Percentiles rank a stretch among this genome's conserved stretches.
phyloP scores from a whole-genome alignment of 2,797 vertebrate species.

The Halcyon smyrnensis region DNA sequence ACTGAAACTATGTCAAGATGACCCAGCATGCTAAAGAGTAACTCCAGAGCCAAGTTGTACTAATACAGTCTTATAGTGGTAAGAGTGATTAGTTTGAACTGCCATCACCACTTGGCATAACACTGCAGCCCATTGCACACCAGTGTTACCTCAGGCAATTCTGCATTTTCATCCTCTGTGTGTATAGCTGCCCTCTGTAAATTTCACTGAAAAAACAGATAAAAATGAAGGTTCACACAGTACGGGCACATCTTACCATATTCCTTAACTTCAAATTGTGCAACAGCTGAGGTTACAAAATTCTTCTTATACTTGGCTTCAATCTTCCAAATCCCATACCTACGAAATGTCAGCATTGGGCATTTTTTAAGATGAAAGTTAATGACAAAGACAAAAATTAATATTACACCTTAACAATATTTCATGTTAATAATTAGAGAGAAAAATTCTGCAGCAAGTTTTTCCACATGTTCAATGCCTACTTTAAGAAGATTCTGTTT shows the following conservation, averaged over 20 bases:
- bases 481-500: not conserved
- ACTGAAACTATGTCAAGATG: not conserved
- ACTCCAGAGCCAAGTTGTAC: not conserved
- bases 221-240: not conserved
- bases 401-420: not conserved
- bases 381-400: not conserved
- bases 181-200: not conserved
- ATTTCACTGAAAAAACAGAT: not conserved
- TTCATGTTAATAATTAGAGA: not conserved
- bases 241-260: slow-evolving; percentile 83
- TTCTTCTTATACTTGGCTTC: slow-evolving; percentile 85
- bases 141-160: not conserved
- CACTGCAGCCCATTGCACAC: not conserved
- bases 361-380: not conserved
- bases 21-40: not conserved
- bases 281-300: slow-evolving; percentile 81
- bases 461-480: not conserved
- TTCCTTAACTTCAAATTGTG: slow-evolving; percentile 91
- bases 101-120: not conserved
- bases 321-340: slow-evolving; percentile 90
- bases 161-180: not conserved
- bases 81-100: not conserved
- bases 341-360: slow-evolving; percentile 35
- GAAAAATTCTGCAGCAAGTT: not conserved
- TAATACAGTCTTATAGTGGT: not conserved